Base-by-base conservation (phyloP, 2,888 invertebrate species). In the Lordiphosa fenestrarum region DNA sequence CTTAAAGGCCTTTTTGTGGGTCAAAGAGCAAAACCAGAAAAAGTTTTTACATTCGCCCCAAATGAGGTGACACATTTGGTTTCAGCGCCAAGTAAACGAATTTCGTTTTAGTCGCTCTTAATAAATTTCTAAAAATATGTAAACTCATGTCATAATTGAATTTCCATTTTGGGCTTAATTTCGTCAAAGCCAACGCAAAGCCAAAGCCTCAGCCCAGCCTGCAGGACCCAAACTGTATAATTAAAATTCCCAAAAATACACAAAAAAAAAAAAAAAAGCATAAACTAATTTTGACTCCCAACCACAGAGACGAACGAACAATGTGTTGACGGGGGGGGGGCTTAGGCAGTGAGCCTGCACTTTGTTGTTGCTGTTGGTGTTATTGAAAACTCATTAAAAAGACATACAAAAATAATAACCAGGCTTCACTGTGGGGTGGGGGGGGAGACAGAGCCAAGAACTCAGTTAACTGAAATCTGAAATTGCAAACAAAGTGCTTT, bases 81-180 rank as follows among this genome's bases (percentile, higher is more conserved):
- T 30, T 30, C 9, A 50, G 55, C 7, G 63, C 52, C 38, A 68
- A 60, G 68, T 56, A 71, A 68, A 62, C 56, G 51, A 58, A 70
- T 66, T 6, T 58, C 57, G 59, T 62, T 50, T 50, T 73, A 77
- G 65, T 67, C 76, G 51, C 57, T 69, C 64, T 76, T 74, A 58
- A 69, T 66, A 71, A 66, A 74, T 71, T 36, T 60, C 68, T 53
- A 66, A 77, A 68, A 66, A 53, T 6, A 42, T 81, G 66, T 66
- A 67, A 74, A 56, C 80, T 74, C 66, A 59, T 78, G 80, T 66
- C 72, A 75, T 77, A 83, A 77, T 83, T 77, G 83, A 83, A 83
- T 80, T 80, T 75, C 48, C 66, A 70, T 83, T 82, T 62, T 35
- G 74, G 68, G 59, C 66, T 59, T 64, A 61, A 60, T 66, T 60